Conservation (phyloP, 2,113 vertebrate species). For the Vulpes vulpes region DNA sequence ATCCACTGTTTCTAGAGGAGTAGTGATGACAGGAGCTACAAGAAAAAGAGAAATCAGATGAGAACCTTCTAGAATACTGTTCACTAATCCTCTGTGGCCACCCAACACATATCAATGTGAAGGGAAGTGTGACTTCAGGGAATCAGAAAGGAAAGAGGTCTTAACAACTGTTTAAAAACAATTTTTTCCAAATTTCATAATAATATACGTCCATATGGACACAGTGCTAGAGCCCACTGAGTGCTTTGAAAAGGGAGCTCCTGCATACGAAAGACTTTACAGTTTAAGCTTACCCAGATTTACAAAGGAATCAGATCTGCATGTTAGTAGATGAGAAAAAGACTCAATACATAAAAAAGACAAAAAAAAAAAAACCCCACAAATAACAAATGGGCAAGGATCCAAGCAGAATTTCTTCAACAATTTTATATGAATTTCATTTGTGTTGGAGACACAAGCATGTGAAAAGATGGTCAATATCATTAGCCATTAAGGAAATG, state of each 20-base stretch:
- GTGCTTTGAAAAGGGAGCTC: neutral
- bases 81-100: neutral
- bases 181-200: neutral
- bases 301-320: neutral
- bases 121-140: neutral
- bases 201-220: neutral
- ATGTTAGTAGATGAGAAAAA: neutral
- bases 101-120: neutral
- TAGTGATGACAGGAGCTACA: slow-evolving; percentile 94
- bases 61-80: neutral
- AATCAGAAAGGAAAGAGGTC: neutral
- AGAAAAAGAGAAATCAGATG: slow-evolving; percentile 27
- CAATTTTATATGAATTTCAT: neutral
- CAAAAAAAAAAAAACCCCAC: neutral
- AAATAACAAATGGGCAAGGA: neutral
- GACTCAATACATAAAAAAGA: neutral
- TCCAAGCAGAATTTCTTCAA: neutral
- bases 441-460: neutral
- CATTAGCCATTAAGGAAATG: neutral
- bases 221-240: neutral
- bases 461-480: neutral
- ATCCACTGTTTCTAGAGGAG: slow-evolving; percentile 95
- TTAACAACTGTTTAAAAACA: neutral
- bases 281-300: neutral
- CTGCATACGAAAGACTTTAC: neutral